Conservation (phyloP, 2,888 invertebrate species). For the Cantharis flavilabris region DNA sequence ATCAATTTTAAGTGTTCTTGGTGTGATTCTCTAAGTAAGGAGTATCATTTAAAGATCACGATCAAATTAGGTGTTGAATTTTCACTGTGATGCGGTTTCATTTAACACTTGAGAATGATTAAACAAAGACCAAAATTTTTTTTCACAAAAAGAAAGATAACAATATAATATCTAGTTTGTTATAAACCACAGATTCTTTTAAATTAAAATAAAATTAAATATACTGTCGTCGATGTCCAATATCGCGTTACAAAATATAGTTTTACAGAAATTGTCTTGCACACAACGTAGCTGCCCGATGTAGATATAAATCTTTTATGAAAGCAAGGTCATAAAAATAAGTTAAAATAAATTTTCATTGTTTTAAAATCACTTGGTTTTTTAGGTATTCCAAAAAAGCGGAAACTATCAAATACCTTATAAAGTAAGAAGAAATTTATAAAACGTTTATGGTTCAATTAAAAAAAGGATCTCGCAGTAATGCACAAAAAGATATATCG, state of each 20-base stretch:
- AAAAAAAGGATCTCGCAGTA: background rate
- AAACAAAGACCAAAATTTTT: background rate
- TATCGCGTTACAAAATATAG: constrained; percentile 17
- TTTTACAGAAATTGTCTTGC: constrained; percentile 8
- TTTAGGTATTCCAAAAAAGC: background rate
- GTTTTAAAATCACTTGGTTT: background rate
- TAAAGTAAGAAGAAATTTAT: background rate
- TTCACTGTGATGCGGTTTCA: background rate
- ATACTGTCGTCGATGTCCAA: constrained; percentile 12
- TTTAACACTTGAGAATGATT: background rate
- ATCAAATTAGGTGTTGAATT: background rate
- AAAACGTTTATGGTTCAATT: background rate
- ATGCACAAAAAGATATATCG: background rate
- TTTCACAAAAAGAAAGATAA: constrained; percentile 14
- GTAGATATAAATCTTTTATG: background rate
- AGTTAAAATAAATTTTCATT: background rate
- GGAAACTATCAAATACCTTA: background rate
- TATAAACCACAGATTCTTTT: constrained; percentile 27
- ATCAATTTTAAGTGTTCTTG: background rate
- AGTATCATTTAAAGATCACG: background rate
- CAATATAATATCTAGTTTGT: constrained; percentile 22
- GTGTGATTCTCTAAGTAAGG: background rate
- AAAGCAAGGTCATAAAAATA: background rate
- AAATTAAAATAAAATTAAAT: constrained; percentile 24
- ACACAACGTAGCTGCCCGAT: constrained; percentile 3